phyloP scores from a whole-genome alignment of 2,888 invertebrate species.

The Calameuta pallipes region DNA sequence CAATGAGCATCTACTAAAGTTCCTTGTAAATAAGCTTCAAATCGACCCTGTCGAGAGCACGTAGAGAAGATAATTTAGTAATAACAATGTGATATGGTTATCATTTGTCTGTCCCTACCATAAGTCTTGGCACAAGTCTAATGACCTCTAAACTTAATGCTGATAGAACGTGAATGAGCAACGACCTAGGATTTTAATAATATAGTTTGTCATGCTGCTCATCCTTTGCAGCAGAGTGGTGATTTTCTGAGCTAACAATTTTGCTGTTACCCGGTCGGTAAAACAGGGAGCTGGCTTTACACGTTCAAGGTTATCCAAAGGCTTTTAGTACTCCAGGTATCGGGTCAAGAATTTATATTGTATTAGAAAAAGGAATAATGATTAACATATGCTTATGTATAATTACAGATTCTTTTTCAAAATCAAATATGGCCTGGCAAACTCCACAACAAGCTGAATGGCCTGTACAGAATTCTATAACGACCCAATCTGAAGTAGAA shows the following conservation, averaged over 20 bases:
- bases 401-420: not conserved
- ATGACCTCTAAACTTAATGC: conserved; percentile 42
- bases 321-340: not conserved
- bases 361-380: no score
- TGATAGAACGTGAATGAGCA: conserved; percentile 33
- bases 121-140: conserved; percentile 28
- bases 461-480: not conserved
- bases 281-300: not conserved
- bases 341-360: not conserved
- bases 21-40: no score
- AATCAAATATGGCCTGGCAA: conserved; percentile 15
- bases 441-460: conserved; percentile 12
- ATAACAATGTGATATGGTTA: not conserved
- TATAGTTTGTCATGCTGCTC: not conserved
- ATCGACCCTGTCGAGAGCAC: not conserved
- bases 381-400: no score
- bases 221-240: not conserved
- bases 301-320: not conserved
- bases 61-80: not conserved
- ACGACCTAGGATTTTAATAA: conserved; percentile 26
- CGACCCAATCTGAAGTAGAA: not conserved
- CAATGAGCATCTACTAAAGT: no score
- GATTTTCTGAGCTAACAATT: not conserved
- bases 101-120: not conserved
- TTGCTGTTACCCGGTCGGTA: not conserved